Percentiles rank a stretch among this genome's conserved stretches.
Evolutionary conservation across 1,140 invertebrate species (phyloP).

Genomic region (Whitmania pigra): DNA sequence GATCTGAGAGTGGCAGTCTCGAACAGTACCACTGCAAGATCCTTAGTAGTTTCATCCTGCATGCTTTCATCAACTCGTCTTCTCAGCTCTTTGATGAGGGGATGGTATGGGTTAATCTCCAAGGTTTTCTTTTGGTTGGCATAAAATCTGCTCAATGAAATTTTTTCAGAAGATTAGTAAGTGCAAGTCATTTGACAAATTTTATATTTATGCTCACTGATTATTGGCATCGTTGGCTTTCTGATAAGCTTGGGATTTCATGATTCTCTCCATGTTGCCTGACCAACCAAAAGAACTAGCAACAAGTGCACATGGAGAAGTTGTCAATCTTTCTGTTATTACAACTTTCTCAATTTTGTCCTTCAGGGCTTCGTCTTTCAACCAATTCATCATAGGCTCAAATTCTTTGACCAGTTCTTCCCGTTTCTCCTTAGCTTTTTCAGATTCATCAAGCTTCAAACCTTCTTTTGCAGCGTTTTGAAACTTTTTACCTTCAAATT

Average conservation of each 20-base stretch:
- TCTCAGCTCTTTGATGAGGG: conserved; percentile 79
- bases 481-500: conserved; percentile 98
- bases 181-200: neutral
- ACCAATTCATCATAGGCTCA: conserved; percentile 82
- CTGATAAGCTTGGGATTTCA: conserved; percentile 88
- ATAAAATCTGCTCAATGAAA: conserved; percentile 57
- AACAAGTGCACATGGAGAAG: conserved; percentile 90
- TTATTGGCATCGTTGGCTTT: conserved; percentile 83
- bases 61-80: conserved; percentile 54
- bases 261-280: conserved; percentile 95
- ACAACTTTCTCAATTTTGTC: conserved; percentile 69
- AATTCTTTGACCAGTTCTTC: conserved; percentile 67
- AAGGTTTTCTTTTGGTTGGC: conserved; percentile 90
- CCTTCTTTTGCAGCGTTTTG: conserved; percentile 99
- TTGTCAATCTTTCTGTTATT: conserved; percentile 76
- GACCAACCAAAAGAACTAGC: conserved; percentile 91
- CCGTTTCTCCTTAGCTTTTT: conserved; percentile 65
- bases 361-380: conserved; percentile 71
- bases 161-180: neutral
- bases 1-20: conserved; percentile 76
- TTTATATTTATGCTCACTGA: conserved; percentile 43
- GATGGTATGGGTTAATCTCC: conserved; percentile 95
- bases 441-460: conserved; percentile 63
- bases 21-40: conserved; percentile 82
- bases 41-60: conserved; percentile 64